Conservation (phyloP, 1,140 invertebrate species). For the Aphidius ervi region DNA sequence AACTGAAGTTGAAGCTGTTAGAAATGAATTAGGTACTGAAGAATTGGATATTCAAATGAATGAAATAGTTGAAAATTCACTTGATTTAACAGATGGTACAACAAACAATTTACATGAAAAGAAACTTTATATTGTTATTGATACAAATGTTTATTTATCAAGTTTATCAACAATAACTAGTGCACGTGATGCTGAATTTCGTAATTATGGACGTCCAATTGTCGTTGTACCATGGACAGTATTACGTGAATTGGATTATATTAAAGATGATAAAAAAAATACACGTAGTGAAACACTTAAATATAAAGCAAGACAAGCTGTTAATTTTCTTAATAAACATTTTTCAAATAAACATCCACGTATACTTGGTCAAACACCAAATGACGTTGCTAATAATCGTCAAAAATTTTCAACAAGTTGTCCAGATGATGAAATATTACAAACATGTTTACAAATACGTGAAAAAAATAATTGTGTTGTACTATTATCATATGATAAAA, state of each 20-base stretch:
- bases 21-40: conserved; percentile 30
- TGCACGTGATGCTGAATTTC: conserved; percentile 34
- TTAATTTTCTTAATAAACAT: conserved; percentile 41
- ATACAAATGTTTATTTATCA: conserved; percentile 51
- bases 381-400: conserved; percentile 40
- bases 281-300: conserved; percentile 29
- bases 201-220: conserved; percentile 36
- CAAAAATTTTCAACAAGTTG: conserved; percentile 35
- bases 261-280: conserved; percentile 40
- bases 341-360: conserved; percentile 44
- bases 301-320: conserved; percentile 37
- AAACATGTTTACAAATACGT: conserved; percentile 46
- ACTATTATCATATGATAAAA: conserved; percentile 47
- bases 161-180: conserved; percentile 37
- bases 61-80: conserved; percentile 13
- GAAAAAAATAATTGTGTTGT: conserved; percentile 35
- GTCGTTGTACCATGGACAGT: conserved; percentile 49
- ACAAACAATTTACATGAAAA: not conserved
- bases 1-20: conserved; percentile 39
- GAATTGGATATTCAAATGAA: conserved; percentile 7
- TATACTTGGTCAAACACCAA: conserved; percentile 42
- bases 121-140: conserved; percentile 44
- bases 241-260: conserved; percentile 48
- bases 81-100: conserved; percentile 21
- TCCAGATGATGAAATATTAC: conserved; percentile 49